Evolutionary conservation across 2,113 vertebrate species (phyloP), one percentile per base, ranked within the genome.

Genomic region (Lucifuga dentata): DNA sequence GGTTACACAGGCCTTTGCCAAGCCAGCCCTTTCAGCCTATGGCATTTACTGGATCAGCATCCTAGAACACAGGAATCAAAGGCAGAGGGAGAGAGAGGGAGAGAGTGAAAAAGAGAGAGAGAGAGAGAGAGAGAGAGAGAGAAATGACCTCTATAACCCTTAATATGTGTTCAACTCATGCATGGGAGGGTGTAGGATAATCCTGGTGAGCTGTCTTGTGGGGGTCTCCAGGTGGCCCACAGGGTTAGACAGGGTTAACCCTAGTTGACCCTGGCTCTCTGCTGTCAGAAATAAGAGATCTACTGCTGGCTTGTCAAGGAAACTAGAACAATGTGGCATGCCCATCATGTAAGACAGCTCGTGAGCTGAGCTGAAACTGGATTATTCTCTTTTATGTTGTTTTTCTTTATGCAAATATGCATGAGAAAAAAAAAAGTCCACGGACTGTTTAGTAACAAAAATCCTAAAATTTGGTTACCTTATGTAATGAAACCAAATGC

Each of bases 171-270:
- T 56, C 48, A 43, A 16, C 56, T 59, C 35, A 69, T 53, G 52
- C 68, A 51, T 72, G 72, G 61, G 69, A 78, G 70, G 75, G 64
- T 86, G 78, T 74, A 70, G 73, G 73, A 80, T 86, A 82, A 89
- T 90, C 73, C 67, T 59, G 43, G 64, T 55, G 59, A 76, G 70
- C 55, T 63, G 57, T 57, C 39, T 3, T 36, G 55, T 13, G 45
- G 63, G 64, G 67, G 75, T 87, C 78, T 88, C 78, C 86, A 90
- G 87, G 86, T 86, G 85, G 87, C 74, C 72, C 20, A 63, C 11
- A 55, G 68, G 88, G 87, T 84, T 75, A 79, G 76, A 43, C 66
- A 36, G 80, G 67, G 79, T 89, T 87, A 90, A 92, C 89, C 89
- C 85, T 64, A 61, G 67, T 75, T 89, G 84, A 91, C 85, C 85